Conservation (phyloP, 2,888 invertebrate genomes). For the Elmis aenea region DNA sequence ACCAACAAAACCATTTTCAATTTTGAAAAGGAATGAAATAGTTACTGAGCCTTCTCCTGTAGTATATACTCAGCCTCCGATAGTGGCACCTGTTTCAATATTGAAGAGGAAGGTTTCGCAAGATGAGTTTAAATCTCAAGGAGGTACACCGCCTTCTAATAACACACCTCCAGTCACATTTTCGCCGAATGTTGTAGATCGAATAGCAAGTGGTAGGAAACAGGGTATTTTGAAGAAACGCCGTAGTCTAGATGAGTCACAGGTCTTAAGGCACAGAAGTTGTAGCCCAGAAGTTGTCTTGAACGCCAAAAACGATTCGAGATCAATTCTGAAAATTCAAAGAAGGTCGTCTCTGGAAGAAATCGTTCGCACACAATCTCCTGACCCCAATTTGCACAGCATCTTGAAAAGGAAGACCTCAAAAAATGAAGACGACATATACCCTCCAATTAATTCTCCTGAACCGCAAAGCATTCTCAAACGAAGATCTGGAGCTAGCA, state of each 20-base stretch:
- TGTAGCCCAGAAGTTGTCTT: slow-evolving; percentile 67
- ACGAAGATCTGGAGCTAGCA: slow-evolving; percentile 66
- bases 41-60: slow-evolving; percentile 19
- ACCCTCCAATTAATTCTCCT: slow-evolving; percentile 58
- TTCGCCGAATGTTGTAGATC: slow-evolving; percentile 69
- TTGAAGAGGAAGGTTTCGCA: slow-evolving; percentile 54
- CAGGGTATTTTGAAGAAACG: slow-evolving; percentile 82
- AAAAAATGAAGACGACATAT: slow-evolving; percentile 56
- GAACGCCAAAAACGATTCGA: slow-evolving; percentile 52
- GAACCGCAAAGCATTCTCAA: slow-evolving; percentile 68
- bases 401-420: slow-evolving; percentile 68
- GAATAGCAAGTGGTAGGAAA: slow-evolving; percentile 57
- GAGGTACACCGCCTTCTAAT: slow-evolving; percentile 39
- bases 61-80: slow-evolving; percentile 22
- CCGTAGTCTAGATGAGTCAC: slow-evolving; percentile 74
- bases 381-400: slow-evolving; percentile 60
- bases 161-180: slow-evolving; percentile 77
- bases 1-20: too few species aligned
- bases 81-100: slow-evolving; percentile 51
- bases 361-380: slow-evolving; percentile 58
- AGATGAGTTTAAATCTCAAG: slow-evolving; percentile 43
- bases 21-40: slow-evolving; percentile 63
- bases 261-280: slow-evolving; percentile 62
- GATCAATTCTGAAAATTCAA: slow-evolving; percentile 63
- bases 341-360: slow-evolving; percentile 69